Conservation (phyloP, 2,113 vertebrate species). For the Gymnogyps californianus region DNA sequence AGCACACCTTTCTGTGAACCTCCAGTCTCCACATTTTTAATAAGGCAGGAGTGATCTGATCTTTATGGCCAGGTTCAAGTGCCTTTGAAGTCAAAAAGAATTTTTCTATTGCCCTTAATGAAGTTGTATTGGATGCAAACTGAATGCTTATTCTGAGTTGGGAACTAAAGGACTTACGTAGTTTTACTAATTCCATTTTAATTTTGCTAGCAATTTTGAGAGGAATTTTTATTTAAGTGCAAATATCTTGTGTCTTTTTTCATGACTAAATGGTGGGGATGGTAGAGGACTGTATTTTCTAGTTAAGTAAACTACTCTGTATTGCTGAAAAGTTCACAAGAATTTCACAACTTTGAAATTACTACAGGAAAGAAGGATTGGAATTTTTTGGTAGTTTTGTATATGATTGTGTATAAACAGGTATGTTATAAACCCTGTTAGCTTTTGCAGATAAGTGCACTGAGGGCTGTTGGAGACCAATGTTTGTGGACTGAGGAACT, state of each 20-base stretch:
- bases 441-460: neutral
- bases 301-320: neutral
- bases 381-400: neutral
- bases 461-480: neutral
- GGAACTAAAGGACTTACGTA: neutral
- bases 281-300: neutral
- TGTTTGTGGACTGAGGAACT: neutral
- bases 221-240: neutral
- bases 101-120: neutral
- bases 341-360: neutral
- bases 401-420: neutral
- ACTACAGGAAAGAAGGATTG: neutral
- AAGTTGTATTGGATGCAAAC: neutral
- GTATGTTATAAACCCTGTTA: neutral
- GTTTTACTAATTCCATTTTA: neutral
- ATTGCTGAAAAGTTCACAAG: neutral
- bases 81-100: neutral
- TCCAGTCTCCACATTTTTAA: neutral
- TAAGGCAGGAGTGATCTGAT: neutral
- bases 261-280: neutral
- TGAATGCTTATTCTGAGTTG: neutral
- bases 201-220: neutral
- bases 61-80: neutral
- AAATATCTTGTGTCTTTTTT: neutral
- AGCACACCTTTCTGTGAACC: neutral